A percentile compares a stretch with the other conserved stretches of the same genome.
Conservation (phyloP, 1,140 invertebrate species). For the Cataglyphis hispanica region DNA sequence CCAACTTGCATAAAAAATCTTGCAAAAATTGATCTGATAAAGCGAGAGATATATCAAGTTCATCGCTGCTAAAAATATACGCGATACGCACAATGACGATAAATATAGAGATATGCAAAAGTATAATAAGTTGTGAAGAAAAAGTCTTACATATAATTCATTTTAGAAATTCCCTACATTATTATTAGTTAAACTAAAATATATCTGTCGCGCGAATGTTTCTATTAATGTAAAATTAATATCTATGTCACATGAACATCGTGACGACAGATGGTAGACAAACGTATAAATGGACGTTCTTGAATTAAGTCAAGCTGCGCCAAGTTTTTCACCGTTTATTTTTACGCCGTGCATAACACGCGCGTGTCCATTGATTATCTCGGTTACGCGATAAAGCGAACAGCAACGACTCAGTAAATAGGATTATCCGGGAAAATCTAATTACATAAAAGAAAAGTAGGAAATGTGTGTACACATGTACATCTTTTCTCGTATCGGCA, state of each 20-base stretch:
- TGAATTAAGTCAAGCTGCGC: slow-evolving; percentile 46
- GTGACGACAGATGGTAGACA: slow-evolving; percentile 36
- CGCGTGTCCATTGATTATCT: slow-evolving; percentile 37
- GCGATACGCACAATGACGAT: too few species aligned
- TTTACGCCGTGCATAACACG: slow-evolving; percentile 8
- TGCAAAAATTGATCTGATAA: slow-evolving; percentile 12
- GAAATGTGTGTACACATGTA: background rate
- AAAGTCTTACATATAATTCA: background rate
- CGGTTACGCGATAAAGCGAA: slow-evolving; percentile 28
- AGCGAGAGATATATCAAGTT: background rate
- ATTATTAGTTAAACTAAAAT: slow-evolving; percentile 18
- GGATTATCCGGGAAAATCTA: slow-evolving; percentile 35
- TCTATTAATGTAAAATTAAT: slow-evolving; percentile 40
- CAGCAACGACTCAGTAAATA: slow-evolving; percentile 1
- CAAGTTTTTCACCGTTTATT: slow-evolving; percentile 56
- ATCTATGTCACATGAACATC: slow-evolving; percentile 9
- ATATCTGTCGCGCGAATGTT: background rate
- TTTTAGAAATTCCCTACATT: background rate
- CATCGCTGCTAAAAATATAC: background rate
- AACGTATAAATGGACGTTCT: slow-evolving; percentile 42
- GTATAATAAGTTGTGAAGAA: too few species aligned
- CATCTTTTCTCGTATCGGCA: background rate
- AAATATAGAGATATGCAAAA: background rate
- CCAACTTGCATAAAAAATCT: background rate
- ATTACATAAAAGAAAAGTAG: slow-evolving; percentile 20